Base-by-base conservation (phyloP, 1,140 invertebrate genomes). In the Cyclargus thomasi region DNA sequence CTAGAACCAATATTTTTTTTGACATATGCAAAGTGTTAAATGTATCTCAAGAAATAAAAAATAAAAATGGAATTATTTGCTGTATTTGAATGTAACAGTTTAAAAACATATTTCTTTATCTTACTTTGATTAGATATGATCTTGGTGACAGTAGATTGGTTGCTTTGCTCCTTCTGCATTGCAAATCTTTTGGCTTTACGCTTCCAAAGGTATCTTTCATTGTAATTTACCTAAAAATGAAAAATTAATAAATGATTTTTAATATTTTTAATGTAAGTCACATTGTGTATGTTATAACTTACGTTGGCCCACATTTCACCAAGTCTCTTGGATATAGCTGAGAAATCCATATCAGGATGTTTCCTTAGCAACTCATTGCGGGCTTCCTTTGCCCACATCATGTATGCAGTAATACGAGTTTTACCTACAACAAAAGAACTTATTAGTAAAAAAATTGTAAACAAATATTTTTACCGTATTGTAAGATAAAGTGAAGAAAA, bases 251-350 rank as follows among this genome's bases (percentile, higher is more conserved):
- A 65, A 55, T 23, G 20, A 8, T n/a, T n/a, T n/a, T n/a, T n/a
- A n/a, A n/a, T n/a, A n/a, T n/a, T n/a, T n/a, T n/a, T n/a, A n/a
- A n/a, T n/a, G 17, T 23, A 66, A 57, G 11, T 21, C n/a, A n/a
- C n/a, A 0, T 69, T 29, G 1, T 29, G 1, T 4, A 29, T 2
- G 8, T 14, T 64, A 70, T 23, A 29, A 75, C 86, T 85, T 63
- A 96, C 95, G 79, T 95, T 95, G 59, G 95, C 93, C 96, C 96
- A 97, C 76, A 97, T 91, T 85, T 97, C 96, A 69, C 96, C 95
- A 14, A 97, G 91, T 17, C 94, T 91, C 83, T 96, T 95, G 47
- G 95, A 96, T 66, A 96, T 95, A 67, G 93, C 92, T 10, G 95
- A 93, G 89, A 97, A 96, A 91, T 97, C 96, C 91, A 97, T 93